phyloP scores from a whole-genome alignment of 2,113 vertebrate genomes.

The Larimichthys crocea region DNA sequence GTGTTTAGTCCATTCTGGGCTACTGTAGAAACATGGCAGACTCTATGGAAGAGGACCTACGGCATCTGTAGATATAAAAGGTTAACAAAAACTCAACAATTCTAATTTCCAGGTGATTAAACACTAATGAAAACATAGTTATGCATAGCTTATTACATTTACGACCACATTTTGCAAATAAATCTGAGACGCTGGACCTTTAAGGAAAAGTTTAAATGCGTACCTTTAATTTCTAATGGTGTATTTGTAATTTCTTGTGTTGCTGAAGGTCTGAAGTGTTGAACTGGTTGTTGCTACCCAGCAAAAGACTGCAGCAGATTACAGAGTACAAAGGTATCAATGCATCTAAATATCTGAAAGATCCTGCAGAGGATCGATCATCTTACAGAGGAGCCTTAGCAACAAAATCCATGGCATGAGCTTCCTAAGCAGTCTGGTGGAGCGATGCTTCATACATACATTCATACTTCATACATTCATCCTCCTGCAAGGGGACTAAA shows the following conservation, averaged over 20 bases:
- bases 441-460: not conserved
- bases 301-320: not conserved
- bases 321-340: not conserved
- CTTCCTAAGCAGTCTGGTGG: not conserved
- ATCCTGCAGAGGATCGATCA: conserved; percentile 5
- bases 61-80: too few species aligned
- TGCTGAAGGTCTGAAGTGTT: not conserved
- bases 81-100: too few species aligned
- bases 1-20: too few species aligned
- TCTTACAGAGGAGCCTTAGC: conserved; percentile 17
- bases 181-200: too few species aligned
- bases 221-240: not conserved
- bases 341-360: not conserved
- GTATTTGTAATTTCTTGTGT: not conserved
- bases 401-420: conserved; percentile 41
- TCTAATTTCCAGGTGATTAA: too few species aligned
- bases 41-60: too few species aligned
- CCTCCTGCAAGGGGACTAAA: conserved; percentile 6
- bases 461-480: not conserved
- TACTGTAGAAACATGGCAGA: too few species aligned
- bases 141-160: too few species aligned
- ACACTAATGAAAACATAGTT: too few species aligned
- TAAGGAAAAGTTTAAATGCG: not conserved
- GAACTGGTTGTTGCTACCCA: not conserved
- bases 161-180: too few species aligned